Base-by-base conservation (phyloP, 2,888 invertebrate species). In the Drosophila greeni region DNA sequence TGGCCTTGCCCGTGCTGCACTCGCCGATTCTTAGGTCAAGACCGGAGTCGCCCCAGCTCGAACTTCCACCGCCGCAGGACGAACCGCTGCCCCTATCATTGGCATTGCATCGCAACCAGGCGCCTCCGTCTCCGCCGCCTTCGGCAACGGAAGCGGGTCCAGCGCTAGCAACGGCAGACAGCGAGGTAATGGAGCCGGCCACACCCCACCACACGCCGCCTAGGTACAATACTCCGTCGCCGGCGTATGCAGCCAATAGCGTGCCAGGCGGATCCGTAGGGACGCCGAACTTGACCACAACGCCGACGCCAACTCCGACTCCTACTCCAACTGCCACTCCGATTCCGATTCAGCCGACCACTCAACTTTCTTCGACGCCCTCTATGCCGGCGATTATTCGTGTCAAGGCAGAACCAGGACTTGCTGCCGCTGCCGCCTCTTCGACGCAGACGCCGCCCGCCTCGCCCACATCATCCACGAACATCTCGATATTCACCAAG, bases 371-470 rank as follows among this genome's bases (percentile, higher is more conserved):
- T 20, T 68, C 70, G 26, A 66, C 79, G 36, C 75, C 81, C 56
- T 74, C 83, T 26, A 82, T 82, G 73, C 85, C 83, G 49, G 81
- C 87, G 31, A 81, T 86, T 49, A 79, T 87, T 68, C 86, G 86
- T 39, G 85, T 86, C 29, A 86, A 87, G 78, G 84, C 86, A 16
- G 87, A 86, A 36, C 87, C 87, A 14, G 86, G 85, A 29, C 26
- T 87, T 43, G 70, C 84, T 54, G 75, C 74, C 34, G 70, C 31
- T 3, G 70, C 67, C n/a, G 70, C 70, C 33, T 67, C 87, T 77
- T 83, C 88, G 85, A 72, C 84, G 69, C 73, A 84, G 70, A 79
- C 82, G 55, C 82, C 85, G 37, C 84, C 85, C 29, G 84, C 84
- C 45, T 84, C 86, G 43, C 80, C 86, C 58, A 79, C 81, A 56